phyloP scores from a whole-genome alignment of 2,888 invertebrate species.

The Agrotis segetum region DNA sequence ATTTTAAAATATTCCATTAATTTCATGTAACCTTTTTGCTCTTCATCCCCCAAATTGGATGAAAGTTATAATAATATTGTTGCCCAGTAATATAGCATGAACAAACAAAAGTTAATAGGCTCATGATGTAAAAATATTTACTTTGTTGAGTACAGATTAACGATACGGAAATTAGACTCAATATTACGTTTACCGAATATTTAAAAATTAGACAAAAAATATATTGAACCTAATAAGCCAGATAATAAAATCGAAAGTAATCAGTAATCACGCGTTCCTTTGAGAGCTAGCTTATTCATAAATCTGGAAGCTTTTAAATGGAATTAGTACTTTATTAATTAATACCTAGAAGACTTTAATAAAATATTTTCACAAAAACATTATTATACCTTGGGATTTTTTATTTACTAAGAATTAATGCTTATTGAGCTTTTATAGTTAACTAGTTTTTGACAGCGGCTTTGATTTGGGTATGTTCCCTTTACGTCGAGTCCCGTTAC shows the following conservation, averaged over 20 bases:
- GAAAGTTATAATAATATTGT: constrained; percentile 44
- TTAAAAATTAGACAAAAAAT: not conserved
- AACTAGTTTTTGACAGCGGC: too few relatives aligned
- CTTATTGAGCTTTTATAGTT: too few relatives aligned
- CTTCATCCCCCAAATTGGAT: constrained; percentile 26
- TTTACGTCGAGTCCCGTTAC: too few relatives aligned
- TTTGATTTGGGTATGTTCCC: too few relatives aligned
- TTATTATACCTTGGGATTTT: not conserved
- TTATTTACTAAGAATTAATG: too few relatives aligned
- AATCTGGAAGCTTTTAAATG: constrained; percentile 35
- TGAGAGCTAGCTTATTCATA: constrained; percentile 23
- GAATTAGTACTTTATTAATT: constrained; percentile 24
- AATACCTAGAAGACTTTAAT: not conserved
- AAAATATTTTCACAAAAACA: constrained; percentile 14
- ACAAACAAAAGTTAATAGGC: constrained; percentile 71
- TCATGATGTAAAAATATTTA: constrained; percentile 71
- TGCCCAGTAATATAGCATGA: constrained; percentile 61
- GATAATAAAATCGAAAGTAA: constrained; percentile 1
- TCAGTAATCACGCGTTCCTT: constrained; percentile 35
- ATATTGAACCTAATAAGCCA: constrained; percentile 2
- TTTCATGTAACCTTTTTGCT: constrained; percentile 32
- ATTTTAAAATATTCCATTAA: constrained; percentile 36
- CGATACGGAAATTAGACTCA: constrained; percentile 67
- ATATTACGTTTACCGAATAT: constrained; percentile 38
- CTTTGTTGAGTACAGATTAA: constrained; percentile 57